These are phyloP conservation scores for Petaurus breviceps DNA, from an alignment of 2,113 vertebrate genomes.

Conservation along the genomic window DNA sequence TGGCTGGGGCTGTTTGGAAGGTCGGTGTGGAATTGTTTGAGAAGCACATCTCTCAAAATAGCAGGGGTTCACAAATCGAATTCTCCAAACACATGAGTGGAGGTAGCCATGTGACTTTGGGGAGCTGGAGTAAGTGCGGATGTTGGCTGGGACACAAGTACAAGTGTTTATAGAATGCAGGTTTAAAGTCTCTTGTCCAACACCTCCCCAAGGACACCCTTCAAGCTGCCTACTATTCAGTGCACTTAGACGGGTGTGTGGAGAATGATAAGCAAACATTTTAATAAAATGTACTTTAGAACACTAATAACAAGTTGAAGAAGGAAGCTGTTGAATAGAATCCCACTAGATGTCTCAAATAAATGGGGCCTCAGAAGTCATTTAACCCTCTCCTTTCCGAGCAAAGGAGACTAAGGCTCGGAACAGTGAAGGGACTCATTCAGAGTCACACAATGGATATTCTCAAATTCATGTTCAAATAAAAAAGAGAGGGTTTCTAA, in stretches of 20 bases:
- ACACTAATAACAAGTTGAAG: constrained; percentile 33
- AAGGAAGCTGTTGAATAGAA: constrained; percentile 25
- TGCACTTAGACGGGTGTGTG: background rate
- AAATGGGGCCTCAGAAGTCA: background rate
- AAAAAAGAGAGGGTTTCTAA: background rate
- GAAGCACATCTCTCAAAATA: constrained; percentile 73
- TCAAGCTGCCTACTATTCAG: constrained; percentile 42
- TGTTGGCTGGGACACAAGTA: constrained; percentile 60
- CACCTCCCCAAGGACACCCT: constrained; percentile 28
- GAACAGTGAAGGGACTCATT: background rate
- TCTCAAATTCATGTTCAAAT: background rate
- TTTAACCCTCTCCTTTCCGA: background rate
- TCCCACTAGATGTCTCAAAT: background rate
- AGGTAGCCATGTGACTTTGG: constrained; percentile 67
- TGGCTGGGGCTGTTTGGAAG: constrained; percentile 25
- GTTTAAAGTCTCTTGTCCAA: constrained; percentile 40
- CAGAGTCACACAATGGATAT: background rate
- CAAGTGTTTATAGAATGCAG: constrained; percentile 56
- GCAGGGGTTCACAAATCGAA: constrained; percentile 43
- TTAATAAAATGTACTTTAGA: constrained; percentile 11
- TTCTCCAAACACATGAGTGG: constrained; percentile 58
- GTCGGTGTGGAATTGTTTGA: constrained; percentile 44
- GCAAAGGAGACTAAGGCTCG: background rate
- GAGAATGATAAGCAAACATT: background rate
- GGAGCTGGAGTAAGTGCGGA: constrained; percentile 59